Base-by-base conservation (phyloP, 2,888 invertebrate species). In the Timema podura region DNA sequence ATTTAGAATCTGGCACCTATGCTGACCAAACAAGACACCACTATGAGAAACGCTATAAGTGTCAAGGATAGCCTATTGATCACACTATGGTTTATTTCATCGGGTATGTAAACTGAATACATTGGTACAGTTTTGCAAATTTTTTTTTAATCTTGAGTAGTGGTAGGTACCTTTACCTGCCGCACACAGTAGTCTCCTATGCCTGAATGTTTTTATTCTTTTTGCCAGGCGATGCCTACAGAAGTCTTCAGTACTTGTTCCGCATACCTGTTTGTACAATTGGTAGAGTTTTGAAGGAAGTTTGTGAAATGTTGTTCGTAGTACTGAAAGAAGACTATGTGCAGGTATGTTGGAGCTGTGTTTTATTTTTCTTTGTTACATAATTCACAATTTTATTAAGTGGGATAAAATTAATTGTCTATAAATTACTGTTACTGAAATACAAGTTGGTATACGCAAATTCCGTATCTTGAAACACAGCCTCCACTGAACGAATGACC, bases 171-270 rank as follows among this genome's bases (percentile, higher is more conserved):
- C 5, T 10, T 54, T 6, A 15, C 13, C 6, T 54, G 13, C 11
- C 6, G 13, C 6, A 5, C 11, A 54, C 6, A 6, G 6, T 54
- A 54, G 6, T 13, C 5, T 6, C 54, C 54, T 54, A 16, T 10
- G 6, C 5, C 5, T 54, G 54, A 7, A 10, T 15, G 16, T 7
- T 15, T 5, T 5, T 10, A 15, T 5, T 15, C 16, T 54, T 13
- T 54, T 54, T 54, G 6, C 6, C 54, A 54, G 54, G 54, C 5
- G 54, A 54, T 54, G 13, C 10, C 11, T 54, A 54, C 54, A 54
- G 54, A 13, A 54, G 54, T 16, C 54, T 54, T 5, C 54, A 54
- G 54, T 54, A 54, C 54, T 54, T 54, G 6, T 54, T 54, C 54
- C 54, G 54, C 10, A 54, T 54, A 10, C 6, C 6, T 54, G 11